Evolutionary conservation across 2,888 invertebrate genomes (phyloP).

Genomic region (Latrodectus hesperus): DNA sequence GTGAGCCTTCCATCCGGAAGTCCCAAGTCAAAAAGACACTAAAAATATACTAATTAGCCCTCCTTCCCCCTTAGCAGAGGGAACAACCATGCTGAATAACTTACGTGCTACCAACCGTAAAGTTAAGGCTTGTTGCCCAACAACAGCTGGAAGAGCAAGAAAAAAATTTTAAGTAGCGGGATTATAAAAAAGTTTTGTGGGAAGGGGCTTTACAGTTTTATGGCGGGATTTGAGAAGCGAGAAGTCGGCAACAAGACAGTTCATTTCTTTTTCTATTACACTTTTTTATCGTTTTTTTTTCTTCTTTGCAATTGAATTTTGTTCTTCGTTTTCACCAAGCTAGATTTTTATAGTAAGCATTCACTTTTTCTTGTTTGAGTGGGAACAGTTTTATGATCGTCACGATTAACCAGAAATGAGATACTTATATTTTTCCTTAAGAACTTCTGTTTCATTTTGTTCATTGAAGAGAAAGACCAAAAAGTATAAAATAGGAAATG

Average conservation of each 20-base stretch:
- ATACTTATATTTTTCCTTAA: background rate
- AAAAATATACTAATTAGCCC: constrained; percentile 67
- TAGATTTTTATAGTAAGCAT: background rate
- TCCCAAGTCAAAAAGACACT: constrained; percentile 39
- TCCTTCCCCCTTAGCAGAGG: constrained; percentile 7
- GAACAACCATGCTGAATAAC: constrained; percentile 17
- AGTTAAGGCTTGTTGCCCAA: constrained; percentile 61
- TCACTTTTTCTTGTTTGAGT: background rate
- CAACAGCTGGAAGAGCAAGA: constrained; percentile 50
- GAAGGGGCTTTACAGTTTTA: constrained; percentile 11
- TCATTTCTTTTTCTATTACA: background rate
- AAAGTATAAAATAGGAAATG: no score
- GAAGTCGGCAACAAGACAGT: constrained; percentile 10
- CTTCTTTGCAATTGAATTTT: no score
- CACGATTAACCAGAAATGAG: background rate
- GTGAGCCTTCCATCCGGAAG: constrained; percentile 28
- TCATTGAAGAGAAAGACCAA: no score
- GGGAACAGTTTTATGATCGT: background rate
- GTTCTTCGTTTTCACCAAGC: no score
- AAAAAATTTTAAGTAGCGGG: constrained; percentile 16
- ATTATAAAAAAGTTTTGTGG: constrained; percentile 3
- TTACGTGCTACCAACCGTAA: constrained; percentile 41
- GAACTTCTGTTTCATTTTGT: background rate
- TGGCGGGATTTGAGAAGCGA: constrained; percentile 14
- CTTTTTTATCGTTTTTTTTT: background rate